Conservation (phyloP, 2,888 invertebrate species). For the Arrhopalites spinosus region DNA sequence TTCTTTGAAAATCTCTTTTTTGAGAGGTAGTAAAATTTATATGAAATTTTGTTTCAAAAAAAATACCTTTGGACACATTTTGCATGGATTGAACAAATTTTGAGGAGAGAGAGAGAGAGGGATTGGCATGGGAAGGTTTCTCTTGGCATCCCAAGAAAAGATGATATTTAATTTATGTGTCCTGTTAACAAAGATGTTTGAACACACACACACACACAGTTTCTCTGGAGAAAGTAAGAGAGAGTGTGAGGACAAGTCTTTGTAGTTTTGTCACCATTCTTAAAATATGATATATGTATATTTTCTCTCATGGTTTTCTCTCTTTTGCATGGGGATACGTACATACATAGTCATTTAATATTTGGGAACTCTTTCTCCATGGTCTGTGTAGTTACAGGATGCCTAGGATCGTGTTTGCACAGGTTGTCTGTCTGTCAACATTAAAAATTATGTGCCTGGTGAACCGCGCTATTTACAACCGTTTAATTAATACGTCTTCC, state of each 20-base stretch:
- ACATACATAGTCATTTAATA: neutral
- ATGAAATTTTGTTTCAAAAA: too few relatives aligned
- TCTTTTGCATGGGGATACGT: neutral
- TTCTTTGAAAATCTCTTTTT: too few relatives aligned
- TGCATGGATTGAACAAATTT: too few relatives aligned
- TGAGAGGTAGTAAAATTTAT: too few relatives aligned
- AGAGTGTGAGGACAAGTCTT: neutral
- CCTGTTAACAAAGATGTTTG: slow-evolving; percentile 18
- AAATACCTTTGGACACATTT: too few relatives aligned
- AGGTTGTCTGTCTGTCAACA: neutral
- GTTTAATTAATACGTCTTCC: slow-evolving; percentile 15
- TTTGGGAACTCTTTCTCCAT: neutral
- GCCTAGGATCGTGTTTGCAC: neutral
- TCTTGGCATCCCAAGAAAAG: neutral
- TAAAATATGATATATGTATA: neutral
- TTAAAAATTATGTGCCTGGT: slow-evolving; percentile 16
- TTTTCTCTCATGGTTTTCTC: neutral
- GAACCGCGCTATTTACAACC: slow-evolving; percentile 11
- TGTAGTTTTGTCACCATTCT: neutral
- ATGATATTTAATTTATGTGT: slow-evolving; percentile 25
- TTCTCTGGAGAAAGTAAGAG: neutral
- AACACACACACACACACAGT: neutral
- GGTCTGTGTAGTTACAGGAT: neutral
- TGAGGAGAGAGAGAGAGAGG: too few relatives aligned
- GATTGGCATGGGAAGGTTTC: neutral